Evolutionary conservation across 92 coral and sea anemone genomes (phyloP).

Genomic region (Bergia puertoricense): DNA sequence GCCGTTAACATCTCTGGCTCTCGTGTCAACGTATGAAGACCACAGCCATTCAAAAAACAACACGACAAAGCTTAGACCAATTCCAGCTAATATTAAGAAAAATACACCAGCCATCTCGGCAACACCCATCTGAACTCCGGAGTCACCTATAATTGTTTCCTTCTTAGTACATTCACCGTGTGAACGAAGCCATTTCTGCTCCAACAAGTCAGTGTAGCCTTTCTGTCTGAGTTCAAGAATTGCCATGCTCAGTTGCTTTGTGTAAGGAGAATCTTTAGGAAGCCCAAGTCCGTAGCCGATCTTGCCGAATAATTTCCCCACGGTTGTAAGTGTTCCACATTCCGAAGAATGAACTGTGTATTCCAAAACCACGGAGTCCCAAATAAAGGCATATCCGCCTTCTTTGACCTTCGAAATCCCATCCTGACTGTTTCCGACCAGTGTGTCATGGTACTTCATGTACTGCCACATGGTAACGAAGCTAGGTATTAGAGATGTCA

Average conservation of each 20-base stretch:
- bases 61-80: constrained; percentile 66
- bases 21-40: constrained; percentile 61
- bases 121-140: constrained; percentile 56
- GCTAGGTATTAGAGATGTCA: constrained; percentile 68
- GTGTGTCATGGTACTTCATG: constrained; percentile 76
- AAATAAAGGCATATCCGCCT: constrained; percentile 76
- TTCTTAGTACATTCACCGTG: constrained; percentile 56
- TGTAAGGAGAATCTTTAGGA: constrained; percentile 77
- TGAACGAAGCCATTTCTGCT: constrained; percentile 73
- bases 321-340: constrained; percentile 72
- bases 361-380: constrained; percentile 91
- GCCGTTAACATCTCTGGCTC: constrained; percentile 47
- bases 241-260: constrained; percentile 70
- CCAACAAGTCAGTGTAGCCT: constrained; percentile 72
- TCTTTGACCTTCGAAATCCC: constrained; percentile 69
- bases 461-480: constrained; percentile 89
- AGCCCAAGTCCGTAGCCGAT: constrained; percentile 90
- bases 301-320: constrained; percentile 72
- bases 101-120: constrained; percentile 81
- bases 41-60: constrained; percentile 68
- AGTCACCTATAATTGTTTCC: not conserved
- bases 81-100: constrained; percentile 65
- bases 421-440: constrained; percentile 55
- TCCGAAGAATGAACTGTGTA: constrained; percentile 56
- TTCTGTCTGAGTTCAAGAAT: constrained; percentile 73